phyloP scores from a whole-genome alignment of 1,140 invertebrate genomes.

The Pissodes strobi region DNA sequence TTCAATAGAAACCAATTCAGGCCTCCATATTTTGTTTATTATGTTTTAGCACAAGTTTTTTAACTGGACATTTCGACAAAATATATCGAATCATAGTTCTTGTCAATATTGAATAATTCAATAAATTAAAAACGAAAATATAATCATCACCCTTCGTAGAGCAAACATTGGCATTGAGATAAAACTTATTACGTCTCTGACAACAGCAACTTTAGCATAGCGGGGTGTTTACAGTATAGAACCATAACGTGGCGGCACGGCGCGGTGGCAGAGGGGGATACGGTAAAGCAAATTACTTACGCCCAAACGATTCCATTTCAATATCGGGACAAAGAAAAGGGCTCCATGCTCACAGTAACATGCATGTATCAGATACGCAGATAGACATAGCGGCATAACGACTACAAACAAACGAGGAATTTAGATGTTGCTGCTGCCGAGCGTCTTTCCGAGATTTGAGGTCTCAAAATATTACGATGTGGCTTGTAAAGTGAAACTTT shows the following conservation, averaged over 20 bases:
- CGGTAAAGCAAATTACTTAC: constrained; percentile 59
- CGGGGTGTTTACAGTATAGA: constrained; percentile 35
- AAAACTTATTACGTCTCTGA: constrained; percentile 15
- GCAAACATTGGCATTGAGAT: constrained; percentile 10
- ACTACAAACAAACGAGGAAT: constrained; percentile 26
- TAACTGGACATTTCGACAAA: no score
- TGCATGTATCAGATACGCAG: constrained; percentile 49
- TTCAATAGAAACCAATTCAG: no score
- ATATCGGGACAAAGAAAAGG: constrained; percentile 56
- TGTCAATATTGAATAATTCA: no score
- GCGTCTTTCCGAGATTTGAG: constrained; percentile 16
- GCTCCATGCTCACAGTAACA: constrained; percentile 42
- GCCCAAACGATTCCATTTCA: constrained; percentile 60
- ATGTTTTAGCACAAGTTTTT: no score
- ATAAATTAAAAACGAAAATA: not conserved
- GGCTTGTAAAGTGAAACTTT: no score
- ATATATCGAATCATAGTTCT: no score
- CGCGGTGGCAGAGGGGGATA: constrained; percentile 35
- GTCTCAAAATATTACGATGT: constrained; percentile 27
- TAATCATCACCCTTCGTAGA: not conserved
- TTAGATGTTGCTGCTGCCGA: not conserved
- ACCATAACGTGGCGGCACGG: constrained; percentile 31
- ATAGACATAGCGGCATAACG: constrained; percentile 30
- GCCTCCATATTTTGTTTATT: no score
- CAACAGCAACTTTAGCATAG: constrained; percentile 24